Evolutionary conservation across 2,797 vertebrate genomes (phyloP).

Genomic region (Tinamus major): DNA sequence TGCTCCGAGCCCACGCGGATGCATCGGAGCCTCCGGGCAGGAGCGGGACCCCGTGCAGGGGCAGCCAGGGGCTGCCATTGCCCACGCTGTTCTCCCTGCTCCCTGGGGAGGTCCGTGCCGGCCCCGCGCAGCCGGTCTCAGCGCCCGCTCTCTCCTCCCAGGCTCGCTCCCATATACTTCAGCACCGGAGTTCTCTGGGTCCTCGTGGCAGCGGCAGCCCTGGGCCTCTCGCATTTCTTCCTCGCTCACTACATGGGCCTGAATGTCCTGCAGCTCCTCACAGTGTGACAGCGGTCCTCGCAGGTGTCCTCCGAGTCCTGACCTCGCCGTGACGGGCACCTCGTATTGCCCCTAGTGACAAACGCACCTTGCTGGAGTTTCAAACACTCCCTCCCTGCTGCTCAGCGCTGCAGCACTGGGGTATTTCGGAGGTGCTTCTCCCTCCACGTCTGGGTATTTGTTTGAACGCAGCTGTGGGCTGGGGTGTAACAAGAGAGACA

Average conservation of each 20-base stretch:
- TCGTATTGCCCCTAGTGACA: not conserved
- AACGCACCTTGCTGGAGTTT: not conserved
- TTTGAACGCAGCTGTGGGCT: not conserved
- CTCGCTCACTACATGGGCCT: conserved; percentile 73
- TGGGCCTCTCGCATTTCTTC: conserved; percentile 80
- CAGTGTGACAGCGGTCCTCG: not conserved
- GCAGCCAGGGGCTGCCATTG: not conserved
- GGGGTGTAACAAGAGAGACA: not conserved
- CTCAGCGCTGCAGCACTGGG: not conserved
- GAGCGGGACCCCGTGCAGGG: rapidly evolving
- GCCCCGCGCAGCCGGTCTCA: rapidly evolving
- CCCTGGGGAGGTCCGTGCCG: not conserved
- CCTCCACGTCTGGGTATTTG: not conserved
- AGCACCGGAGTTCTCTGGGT: conserved; percentile 82
- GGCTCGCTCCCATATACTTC: conserved; percentile 84
- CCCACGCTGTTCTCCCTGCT: not conserved
- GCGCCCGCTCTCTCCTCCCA: conserved; percentile 58
- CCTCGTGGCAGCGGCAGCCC: conserved; percentile 76
- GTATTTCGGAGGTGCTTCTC: not conserved
- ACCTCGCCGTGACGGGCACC: not conserved
- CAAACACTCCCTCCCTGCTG: not conserved
- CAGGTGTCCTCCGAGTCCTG: rapidly evolving
- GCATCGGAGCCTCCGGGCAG: not conserved
- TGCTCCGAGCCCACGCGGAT: rapidly evolving
- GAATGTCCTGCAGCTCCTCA: conserved; percentile 54